Base-by-base conservation (phyloP, 2,888 invertebrate genomes). In the Campoplex nolae region DNA sequence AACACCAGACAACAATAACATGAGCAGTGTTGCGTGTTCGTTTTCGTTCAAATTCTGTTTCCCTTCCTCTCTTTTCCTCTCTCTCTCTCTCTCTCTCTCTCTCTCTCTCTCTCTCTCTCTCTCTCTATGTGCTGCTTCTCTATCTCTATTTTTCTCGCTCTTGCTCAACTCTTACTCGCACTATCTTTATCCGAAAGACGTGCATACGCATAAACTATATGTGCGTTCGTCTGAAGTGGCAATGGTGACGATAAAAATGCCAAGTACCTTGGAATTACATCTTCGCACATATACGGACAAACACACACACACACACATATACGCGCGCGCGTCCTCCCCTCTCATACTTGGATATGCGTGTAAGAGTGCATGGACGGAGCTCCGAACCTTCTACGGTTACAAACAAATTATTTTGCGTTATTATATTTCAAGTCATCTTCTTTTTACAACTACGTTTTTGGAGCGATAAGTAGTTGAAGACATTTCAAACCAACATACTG, bases 1-100 rank as follows among this genome's bases (percentile, higher is more conserved):
- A 91, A 91, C 91, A 91, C 91, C 92, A 91, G 92, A 92, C 92
- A 93, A 93, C 93, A 93, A 93, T 93, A 92, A 93, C 91, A 91
- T 91, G 92, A 92, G 89, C 91, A 90, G 90, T 89, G 90, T 90
- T 76, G 70, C 42, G 48, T 62, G 48, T 71, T 62, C 81, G 68
- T 68, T 82, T 76, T 90, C 90, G 58, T 86, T 80, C 81, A 79
- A 51, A 82, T 78, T 70, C 42, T 79, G 51, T 54, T 74, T 54
- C 58, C 58, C 75, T 65, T 23, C 23, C 23, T 23, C 23, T 23
- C 23, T 23, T 23, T 23, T 23, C 23, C 58, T 73, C 68, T 28
- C 54, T 54, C 7, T 54, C 28, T 6, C 38, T 73, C 68, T 28
- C 54, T 42, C 7, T 54, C 28, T 6, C 38, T 38, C 23, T 23